A percentile compares a stretch with the other conserved stretches of the same genome.
phyloP scores from a whole-genome alignment of 1,140 invertebrate species.

The Pseudomyrmex sp. region DNA sequence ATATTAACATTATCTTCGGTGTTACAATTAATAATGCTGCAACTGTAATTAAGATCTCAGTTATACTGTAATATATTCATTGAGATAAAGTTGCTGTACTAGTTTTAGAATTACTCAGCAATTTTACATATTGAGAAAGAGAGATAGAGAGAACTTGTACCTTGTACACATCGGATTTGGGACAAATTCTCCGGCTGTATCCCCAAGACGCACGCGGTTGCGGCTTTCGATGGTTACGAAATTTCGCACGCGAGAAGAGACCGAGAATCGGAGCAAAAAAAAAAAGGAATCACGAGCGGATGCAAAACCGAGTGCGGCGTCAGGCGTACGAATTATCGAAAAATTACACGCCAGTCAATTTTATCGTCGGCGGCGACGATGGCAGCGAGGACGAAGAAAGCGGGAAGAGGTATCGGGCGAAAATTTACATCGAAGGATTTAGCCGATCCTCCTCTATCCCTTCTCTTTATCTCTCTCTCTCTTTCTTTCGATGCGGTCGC shows the following conservation, averaged over 20 bases:
- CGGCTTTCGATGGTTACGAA: conserved; percentile 42
- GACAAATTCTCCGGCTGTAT: conserved; percentile 1
- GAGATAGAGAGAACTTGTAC: no score
- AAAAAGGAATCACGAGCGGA: conserved; percentile 24
- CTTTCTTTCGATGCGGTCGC: conserved; percentile 41
- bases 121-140: not conserved
- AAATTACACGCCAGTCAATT: conserved; percentile 68
- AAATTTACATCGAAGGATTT: conserved; percentile 68
- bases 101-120: not conserved
- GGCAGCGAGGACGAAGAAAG: conserved; percentile 54
- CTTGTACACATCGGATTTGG: not conserved
- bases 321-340: conserved; percentile 67
- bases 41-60: conserved; percentile 4
- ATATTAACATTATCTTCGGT: not conserved
- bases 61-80: no score
- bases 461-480: not conserved
- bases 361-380: conserved; percentile 59
- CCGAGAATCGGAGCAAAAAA: conserved; percentile 47
- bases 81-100: not conserved
- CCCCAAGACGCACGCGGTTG: not conserved
- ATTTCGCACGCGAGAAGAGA: conserved; percentile 52
- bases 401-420: conserved; percentile 48
- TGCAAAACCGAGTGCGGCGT: conserved; percentile 61
- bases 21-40: not conserved
- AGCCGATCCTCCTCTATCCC: not conserved